These are phyloP conservation scores for Podocnemis expansa DNA, from an alignment of 2,113 vertebrate genomes.

Conservation along the genomic window DNA sequence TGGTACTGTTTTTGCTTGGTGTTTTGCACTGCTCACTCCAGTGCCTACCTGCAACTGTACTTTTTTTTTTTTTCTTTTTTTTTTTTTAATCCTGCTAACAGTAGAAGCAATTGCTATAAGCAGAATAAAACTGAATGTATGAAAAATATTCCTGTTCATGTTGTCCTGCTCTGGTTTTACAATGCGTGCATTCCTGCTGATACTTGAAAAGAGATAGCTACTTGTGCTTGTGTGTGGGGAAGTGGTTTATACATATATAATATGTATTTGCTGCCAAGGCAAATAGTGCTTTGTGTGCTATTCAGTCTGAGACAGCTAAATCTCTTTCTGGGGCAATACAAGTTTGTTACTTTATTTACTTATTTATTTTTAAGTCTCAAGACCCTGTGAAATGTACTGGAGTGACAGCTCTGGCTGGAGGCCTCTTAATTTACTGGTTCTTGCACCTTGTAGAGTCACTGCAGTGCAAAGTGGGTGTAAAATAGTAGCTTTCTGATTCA, in stretches of 20 bases:
- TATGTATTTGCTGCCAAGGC: neutral
- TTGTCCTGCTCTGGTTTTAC: slow-evolving; percentile 33
- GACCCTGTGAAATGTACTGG: neutral
- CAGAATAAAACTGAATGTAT: slow-evolving; percentile 20
- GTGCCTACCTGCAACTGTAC: slow-evolving; percentile 19
- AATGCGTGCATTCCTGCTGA: slow-evolving; percentile 22
- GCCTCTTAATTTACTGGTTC: neutral
- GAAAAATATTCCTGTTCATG: neutral
- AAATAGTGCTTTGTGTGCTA: neutral
- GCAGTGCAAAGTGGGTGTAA: neutral
- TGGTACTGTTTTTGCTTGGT: slow-evolving; percentile 51
- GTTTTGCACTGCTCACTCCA: neutral
- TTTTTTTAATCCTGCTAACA: neutral
- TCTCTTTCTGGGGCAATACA: neutral
- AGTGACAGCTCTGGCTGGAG: neutral
- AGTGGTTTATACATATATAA: neutral
- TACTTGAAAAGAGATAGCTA: slow-evolving; percentile 10
- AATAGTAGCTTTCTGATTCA: neutral
- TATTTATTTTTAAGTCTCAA: neutral
- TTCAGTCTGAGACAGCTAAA: neutral
- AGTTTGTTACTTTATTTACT: neutral
- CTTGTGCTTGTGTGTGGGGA: neutral
- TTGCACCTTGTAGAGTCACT: neutral
- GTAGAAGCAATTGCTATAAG: slow-evolving; percentile 21
- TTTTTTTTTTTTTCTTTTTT: no score